Evolutionary conservation across 2,888 invertebrate genomes (phyloP), one percentile per base, ranked within the genome.

Genomic region (Eupithecia insigniata): DNA sequence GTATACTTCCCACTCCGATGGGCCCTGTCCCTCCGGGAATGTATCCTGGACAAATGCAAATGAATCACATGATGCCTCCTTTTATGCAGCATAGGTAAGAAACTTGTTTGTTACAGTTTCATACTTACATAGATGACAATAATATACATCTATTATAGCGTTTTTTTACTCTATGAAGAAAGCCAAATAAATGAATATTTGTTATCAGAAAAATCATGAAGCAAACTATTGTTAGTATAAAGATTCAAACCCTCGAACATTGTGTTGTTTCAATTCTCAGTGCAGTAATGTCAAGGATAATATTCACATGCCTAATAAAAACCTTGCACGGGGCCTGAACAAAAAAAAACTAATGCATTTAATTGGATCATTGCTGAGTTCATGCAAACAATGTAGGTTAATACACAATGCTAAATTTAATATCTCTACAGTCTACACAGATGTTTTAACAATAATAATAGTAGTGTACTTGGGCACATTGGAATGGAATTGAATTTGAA

Each of bases 11-110:
- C 2, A 94, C 96, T 72, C 93, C 95, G 74, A 96, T 87, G 96
- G 95, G 85, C 85, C 95, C 80, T 36, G 96, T 97, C 89, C 96
- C 96, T 82, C 95, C 96, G 0, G 96, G 96, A 65, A 96, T 96
- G 93, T 96, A 96, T 87, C 95, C 95, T 1, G 91, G 90, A 1
- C 92, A 85, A 65, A 96, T 97, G 96, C 95, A 95, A 58, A 97
- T 97, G 95, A 96, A 96, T 73, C 95, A 91, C 58, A 95, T 96
- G 95, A 96, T 96, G 85, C 96, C 96, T 77, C 97, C 96, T 26
- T 97, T 96, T 84, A 97, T 97, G 96, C 95, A 95, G 80, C 96
- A 95, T 82, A 88, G 93, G 93, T 93, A 79, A 87, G 84, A 10
- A 22, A 26, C 34, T 65, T 64, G 2, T n/a, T 55, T 43, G 10